Evolutionary conservation across 2,888 invertebrate species (phyloP), one percentile per base, ranked within the genome.

Genomic region (Agapostemon virescens): DNA sequence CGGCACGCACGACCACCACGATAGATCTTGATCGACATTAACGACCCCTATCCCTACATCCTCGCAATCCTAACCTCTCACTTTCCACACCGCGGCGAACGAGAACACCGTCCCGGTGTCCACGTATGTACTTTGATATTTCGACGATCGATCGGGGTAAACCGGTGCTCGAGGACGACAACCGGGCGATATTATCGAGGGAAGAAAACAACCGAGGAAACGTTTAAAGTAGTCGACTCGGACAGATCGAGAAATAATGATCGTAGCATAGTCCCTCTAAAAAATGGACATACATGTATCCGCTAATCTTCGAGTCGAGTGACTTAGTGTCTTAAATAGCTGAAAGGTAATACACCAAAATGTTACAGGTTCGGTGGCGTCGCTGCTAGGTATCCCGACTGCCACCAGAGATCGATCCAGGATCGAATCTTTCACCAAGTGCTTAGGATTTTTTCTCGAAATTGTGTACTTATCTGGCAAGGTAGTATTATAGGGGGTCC

Each of bases 11-110:
- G 82, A 77, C 79, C 79, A 68, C 63, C 30, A 33, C 78, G 52
- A 79, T 26, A 68, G 72, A 81, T 81, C 81, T 82, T 67, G 63
- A 66, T 73, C 73, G 82, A 82, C 77, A 77, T 82, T 82, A 4
- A 77, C 74, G 64, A 66, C n/a, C 6, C 7, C n/a, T n/a, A n/a
- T n/a, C 11, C 33, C 30, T 33, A 3, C 30, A 17, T 17, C 61
- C 33, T 20, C 4, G 33, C 33, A 20, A 33, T 17, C 30, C 33
- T 61, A 33, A 82, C 20, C 49, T 49, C 49, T 74, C 40, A 20
- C n/a, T n/a, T n/a, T n/a, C 36, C 64, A 45, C 68, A 30, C 52
- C 58, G 61, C 58, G 30, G 58, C 58, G 58, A 61, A 61, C 45
- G 15, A n/a, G 49, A 52, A 55, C 33, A 66, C 52, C 38, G 49